phyloP scores from a whole-genome alignment of 1,140 invertebrate species.

The Capitella teleta region DNA sequence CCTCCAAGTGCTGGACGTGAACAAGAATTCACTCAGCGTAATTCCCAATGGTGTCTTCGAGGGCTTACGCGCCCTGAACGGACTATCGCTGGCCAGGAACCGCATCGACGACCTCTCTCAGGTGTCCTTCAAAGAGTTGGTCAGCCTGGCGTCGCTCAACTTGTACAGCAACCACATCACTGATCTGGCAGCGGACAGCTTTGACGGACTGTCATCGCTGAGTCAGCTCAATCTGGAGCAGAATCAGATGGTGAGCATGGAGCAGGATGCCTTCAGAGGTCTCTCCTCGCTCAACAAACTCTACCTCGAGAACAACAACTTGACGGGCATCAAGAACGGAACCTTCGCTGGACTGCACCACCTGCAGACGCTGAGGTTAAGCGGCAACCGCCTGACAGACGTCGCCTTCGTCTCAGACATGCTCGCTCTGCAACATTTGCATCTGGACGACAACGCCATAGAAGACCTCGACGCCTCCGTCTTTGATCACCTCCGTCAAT shows the following conservation, averaged over 20 bases:
- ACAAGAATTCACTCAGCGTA: not conserved
- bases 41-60: not conserved
- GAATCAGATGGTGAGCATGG: too few species aligned
- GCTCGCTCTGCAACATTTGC: too few species aligned
- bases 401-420: too few species aligned
- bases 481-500: too few species aligned
- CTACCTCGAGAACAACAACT: not conserved
- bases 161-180: not conserved
- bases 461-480: too few species aligned
- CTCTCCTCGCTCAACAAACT: not conserved
- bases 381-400: too few species aligned
- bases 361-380: too few species aligned
- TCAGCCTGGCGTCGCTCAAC: not conserved
- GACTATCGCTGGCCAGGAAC: not conserved
- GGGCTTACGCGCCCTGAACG: not conserved
- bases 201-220: not conserved
- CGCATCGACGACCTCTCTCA: not conserved
- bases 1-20: not conserved
- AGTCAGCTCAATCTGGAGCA: not conserved
- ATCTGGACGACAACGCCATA: too few species aligned
- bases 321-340: not conserved
- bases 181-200: not conserved
- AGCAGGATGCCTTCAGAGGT: not conserved
- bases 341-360: too few species aligned
- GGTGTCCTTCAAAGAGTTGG: not conserved